Percentiles rank a stretch among this genome's conserved stretches.
Conservation (phyloP, 1,140 invertebrate genomes). For the Rhopalosiphum padi region DNA sequence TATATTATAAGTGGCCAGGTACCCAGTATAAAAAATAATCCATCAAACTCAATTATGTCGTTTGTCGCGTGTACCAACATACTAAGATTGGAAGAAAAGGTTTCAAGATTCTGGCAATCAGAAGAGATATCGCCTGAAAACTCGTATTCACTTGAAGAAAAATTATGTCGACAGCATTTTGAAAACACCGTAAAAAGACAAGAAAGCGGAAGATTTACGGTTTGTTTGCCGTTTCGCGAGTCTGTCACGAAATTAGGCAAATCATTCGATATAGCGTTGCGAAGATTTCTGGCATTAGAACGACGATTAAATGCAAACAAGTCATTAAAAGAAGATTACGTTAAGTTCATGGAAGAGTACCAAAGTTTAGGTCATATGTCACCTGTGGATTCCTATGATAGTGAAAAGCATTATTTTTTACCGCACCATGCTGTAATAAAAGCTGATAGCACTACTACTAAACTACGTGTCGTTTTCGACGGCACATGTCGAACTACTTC, state of each 20-base stretch:
- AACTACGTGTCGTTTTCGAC: too few species aligned
- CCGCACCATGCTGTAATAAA: too few species aligned
- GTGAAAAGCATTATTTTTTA: background rate
- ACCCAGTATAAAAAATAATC: too few species aligned
- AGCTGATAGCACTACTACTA: too few species aligned
- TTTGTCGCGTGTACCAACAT: too few species aligned
- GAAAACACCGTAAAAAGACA: background rate
- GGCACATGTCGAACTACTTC: too few species aligned
- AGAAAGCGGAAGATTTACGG: background rate
- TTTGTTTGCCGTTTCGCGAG: background rate
- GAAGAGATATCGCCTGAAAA: background rate
- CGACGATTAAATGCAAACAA: background rate
- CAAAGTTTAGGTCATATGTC: background rate
- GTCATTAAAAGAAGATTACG: background rate
- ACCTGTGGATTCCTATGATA: background rate
- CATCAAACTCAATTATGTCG: too few species aligned
- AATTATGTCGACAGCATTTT: background rate
- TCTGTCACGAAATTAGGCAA: background rate
- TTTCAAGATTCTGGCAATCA: too few species aligned
- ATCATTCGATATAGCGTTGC: background rate
- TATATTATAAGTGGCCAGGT: too few species aligned
- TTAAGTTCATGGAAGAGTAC: background rate
- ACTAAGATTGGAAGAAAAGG: too few species aligned
- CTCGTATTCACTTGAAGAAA: background rate
- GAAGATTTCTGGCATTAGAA: background rate